phyloP scores from a whole-genome alignment of 2,797 vertebrate species.

The Cirrhinus molitorella region DNA sequence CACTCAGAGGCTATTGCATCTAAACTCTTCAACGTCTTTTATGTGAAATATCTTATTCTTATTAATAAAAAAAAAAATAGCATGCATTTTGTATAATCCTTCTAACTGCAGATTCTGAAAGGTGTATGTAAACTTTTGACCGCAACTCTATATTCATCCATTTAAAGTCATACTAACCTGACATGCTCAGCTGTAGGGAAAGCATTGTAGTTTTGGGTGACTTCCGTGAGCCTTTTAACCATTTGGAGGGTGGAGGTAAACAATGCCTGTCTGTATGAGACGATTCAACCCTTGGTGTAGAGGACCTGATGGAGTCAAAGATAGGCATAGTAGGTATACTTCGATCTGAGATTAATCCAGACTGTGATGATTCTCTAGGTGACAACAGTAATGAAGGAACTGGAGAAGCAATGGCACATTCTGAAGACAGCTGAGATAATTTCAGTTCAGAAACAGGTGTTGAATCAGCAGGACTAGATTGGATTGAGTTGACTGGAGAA shows the following conservation, averaged over 20 bases:
- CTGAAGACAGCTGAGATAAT: not conserved
- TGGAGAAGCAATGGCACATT: not conserved
- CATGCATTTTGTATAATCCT: no score
- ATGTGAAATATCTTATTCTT: no score
- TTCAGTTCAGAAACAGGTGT: not conserved
- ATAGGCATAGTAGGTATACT: not conserved
- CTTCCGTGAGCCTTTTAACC: conserved; percentile 1
- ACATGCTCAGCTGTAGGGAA: conserved; percentile 32
- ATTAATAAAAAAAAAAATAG: no score
- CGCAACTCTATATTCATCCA: no score
- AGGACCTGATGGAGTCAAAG: not conserved
- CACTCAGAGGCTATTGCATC: no score
- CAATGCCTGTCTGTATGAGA: not conserved
- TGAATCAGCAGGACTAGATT: conserved; percentile 9
- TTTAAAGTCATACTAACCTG: conserved; percentile 41
- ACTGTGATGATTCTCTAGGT: not conserved
- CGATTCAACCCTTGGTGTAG: not conserved
- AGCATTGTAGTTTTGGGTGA: not conserved
- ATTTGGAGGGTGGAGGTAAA: not conserved
- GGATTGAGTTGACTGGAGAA: conserved; percentile 26
- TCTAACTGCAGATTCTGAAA: no score
- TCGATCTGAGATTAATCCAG: conserved; percentile 2
- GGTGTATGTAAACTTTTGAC: no score
- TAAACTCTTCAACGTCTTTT: no score
- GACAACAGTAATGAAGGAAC: not conserved